Percentiles rank a stretch among this genome's conserved stretches.
These are phyloP conservation scores for Lycophotia porphyrea DNA, from an alignment of 2,888 invertebrate genomes.

Conservation along the genomic window DNA sequence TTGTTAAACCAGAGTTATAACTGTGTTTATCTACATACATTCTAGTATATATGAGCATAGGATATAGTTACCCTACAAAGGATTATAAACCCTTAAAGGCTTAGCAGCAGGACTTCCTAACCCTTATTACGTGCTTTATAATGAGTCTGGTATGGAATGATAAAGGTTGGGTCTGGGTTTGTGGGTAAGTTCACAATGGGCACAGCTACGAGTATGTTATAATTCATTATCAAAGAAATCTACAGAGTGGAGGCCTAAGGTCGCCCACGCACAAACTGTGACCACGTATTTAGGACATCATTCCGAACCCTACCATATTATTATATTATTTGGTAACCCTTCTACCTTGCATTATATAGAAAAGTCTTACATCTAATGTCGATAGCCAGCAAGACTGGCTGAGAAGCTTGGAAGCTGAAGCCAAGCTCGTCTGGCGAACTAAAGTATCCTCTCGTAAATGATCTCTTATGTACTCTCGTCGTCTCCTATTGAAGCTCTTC, in stretches of 20 bases:
- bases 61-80: constrained; percentile 6
- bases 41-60: not conserved
- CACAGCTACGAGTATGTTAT: not conserved
- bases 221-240: not conserved
- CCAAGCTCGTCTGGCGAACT: not conserved
- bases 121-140: constrained; percentile 22
- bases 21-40: not conserved
- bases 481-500: not conserved
- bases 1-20: not conserved
- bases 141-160: not conserved
- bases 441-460: not conserved
- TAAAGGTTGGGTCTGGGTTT: not conserved
- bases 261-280: not conserved
- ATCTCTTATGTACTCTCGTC: not conserved
- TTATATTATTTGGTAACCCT: too few species aligned
- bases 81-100: constrained; percentile 30
- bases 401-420: not conserved
- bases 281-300: not conserved
- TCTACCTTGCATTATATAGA: not conserved
- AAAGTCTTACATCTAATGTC: not conserved
- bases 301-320: too few species aligned
- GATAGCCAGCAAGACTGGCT: not conserved
- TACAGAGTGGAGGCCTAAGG: not conserved
- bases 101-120: not conserved
- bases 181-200: not conserved